A percentile compares a stretch with the other conserved stretches of the same genome.
phyloP scores from a whole-genome alignment of 2,797 vertebrate species.

The Pantherophis vulpinus region DNA sequence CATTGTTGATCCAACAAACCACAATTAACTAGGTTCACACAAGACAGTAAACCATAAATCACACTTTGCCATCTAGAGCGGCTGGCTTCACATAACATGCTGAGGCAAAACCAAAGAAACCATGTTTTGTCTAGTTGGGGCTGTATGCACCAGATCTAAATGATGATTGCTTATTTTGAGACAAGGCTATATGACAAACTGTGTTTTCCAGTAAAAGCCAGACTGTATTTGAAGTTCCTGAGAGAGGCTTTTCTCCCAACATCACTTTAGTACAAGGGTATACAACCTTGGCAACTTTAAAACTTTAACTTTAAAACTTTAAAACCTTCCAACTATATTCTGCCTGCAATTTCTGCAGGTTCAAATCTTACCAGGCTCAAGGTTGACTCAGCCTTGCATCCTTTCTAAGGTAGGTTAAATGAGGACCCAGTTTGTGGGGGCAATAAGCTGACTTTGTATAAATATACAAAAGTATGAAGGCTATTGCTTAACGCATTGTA shows the following conservation, averaged over 20 bases:
- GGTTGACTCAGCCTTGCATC: too few species aligned
- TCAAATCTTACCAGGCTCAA: too few species aligned
- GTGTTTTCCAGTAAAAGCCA: neutral
- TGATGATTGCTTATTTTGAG: neutral
- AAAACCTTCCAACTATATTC: too few species aligned
- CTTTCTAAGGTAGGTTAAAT: too few species aligned
- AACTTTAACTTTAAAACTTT: neutral
- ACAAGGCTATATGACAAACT: neutral
- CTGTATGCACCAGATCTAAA: neutral
- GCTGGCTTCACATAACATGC: neutral
- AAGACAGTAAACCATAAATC: neutral
- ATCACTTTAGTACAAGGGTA: neutral
- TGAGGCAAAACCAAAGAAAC: neutral
- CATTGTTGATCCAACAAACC: neutral
- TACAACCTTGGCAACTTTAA: neutral
- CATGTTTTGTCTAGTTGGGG: neutral
- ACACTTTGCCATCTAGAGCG: neutral
- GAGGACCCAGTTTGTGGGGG: too few species aligned
- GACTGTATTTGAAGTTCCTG: neutral
- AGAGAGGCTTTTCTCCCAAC: neutral
- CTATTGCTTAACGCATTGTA: too few species aligned
- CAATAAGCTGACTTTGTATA: too few species aligned
- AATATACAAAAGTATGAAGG: too few species aligned
- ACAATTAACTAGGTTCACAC: neutral
- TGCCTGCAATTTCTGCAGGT: too few species aligned